Evolutionary conservation across 2,888 invertebrate genomes (phyloP), one percentile per base, ranked within the genome.

Genomic region (Furcula furcula): DNA sequence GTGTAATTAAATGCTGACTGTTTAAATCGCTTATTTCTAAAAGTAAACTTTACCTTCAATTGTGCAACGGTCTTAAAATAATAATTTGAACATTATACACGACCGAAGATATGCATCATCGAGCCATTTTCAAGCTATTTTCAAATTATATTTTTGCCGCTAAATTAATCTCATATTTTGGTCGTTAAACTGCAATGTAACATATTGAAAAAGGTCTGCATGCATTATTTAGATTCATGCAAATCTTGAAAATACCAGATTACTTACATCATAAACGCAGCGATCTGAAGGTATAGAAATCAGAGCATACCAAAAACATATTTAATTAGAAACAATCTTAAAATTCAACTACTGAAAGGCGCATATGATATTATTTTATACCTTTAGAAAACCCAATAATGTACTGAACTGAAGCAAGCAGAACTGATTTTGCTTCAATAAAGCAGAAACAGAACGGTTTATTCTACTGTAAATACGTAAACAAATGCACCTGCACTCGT

Each of bases 401-500:
- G 29, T 19, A n/a, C n/a, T n/a, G n/a, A n/a, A n/a, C n/a, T n/a
- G n/a, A n/a, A n/a, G n/a, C n/a, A n/a, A n/a, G n/a, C 34, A 32
- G 18, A 34, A 37, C 12, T 14, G 5, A 14, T 14, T 20, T 1
- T 7, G 12, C n/a, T 12, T 23, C n/a, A 10, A 12, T 13, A 54
- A 61, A 55, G 50, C 47, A 48, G 62, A 60, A 58, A 46, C 54
- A 63, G 55, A 57, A 56, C 47, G 55, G 51, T 44, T 45, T 40
- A 50, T 38, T 50, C 40, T 42, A 52, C 40, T 53, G 49, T 44
- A 67, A 65, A 59, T 56, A 70, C 64, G 68, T 76, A 79, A 83
- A 80, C 73, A 78, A 74, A 65, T 79, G 83, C 83, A 87, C 87
- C 86, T 87, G 83, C 63, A 61, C 72, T 66, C 65, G 80, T 62